Base-by-base conservation (phyloP, 1,140 invertebrate genomes). In the Linepithema humile region DNA sequence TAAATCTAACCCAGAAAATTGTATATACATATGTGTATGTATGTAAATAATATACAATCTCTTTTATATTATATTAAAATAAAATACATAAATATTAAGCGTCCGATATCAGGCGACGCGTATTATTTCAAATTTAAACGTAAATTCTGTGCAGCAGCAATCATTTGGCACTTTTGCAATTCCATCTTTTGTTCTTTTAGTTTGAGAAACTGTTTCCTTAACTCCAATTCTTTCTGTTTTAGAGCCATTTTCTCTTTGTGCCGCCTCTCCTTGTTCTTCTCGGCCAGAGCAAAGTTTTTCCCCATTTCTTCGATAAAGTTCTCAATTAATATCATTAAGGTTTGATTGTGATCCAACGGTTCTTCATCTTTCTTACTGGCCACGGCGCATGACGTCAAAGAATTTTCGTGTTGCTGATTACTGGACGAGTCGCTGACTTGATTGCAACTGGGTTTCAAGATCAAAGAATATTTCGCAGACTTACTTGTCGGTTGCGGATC, bases 201-300 rank as follows among this genome's bases (percentile, higher is more conserved):
- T 32, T 88, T 88, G n/a, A 93, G 74, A 20, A 93, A 32, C 32
- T 70, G 92, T 20, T 86, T 90, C 32, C 92, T 88, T 3, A 93
- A 29, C 17, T 92, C 89, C 0, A 93, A 72, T 43, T 92, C 84
- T 6, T 57, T 91, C 53, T 90, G 88, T 7, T 84, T 73, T 26
- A 92, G 64, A 1, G 83, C 78, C 89, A 94, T 93, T 69, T 90
- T 87, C 40, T 94, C 93, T 15, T 82, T 86, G 48, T 93, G 93
- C 12, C 93, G 88, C 50, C 87, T 91, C 32, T 93, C 91, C n/a
- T 84, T 89, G 48, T 91, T 92, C 32, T 77, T 75, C 26, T 92
- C 91, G 0, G 84, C 78, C 1, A 73, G 5, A 0, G 78, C 65
- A n/a, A 92, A 91, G 50, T 89, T 83, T 43, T 87, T 90, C 5